Evolutionary conservation across 2,888 invertebrate genomes (phyloP), one percentile per base, ranked within the genome.

Genomic region (Andrena flavipes): DNA sequence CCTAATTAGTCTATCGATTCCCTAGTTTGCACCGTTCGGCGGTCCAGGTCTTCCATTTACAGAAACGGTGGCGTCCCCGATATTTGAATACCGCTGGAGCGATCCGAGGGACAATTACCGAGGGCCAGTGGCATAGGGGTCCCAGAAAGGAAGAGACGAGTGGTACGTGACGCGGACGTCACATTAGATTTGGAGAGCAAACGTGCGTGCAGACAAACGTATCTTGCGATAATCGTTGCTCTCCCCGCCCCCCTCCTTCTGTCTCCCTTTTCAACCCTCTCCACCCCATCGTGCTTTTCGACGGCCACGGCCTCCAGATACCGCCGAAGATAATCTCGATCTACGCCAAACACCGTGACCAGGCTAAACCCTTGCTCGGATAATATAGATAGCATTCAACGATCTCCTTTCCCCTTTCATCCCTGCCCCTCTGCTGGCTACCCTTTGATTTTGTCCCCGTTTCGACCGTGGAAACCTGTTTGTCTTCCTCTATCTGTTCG

Each of bases 301-400:
- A 92, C 91, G 76, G 72, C 84, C 49, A 77, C 79, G 82, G 86
- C 77, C 79, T 77, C 87, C 56, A 82, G 87, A 88, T 88, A 88
- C 87, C 80, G 84, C 83, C 76, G 68, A 84, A 91, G 92, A 93
- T 94, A 92, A 94, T 94, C 93, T 93, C 91, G 90, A 93, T 93
- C 93, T 93, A 92, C 91, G 91, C 92, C 92, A 92, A 93, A 92
- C 93, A 93, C 90, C 91, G 87, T 85, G 87, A 86, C 85, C 85
- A 56, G 88, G 87, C 87, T 87, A 91, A 89, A 90, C 89, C 90
- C 90, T 88, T 88, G 76, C 87, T 91, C 90, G 92, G 92, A 93
- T 93, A 93, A 94, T 92, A 91, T 91, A 93, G 94, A 94, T 94
- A 93, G 90, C 92, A 93, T 93, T 93, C 92, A 92, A 89, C 88